Base-by-base conservation (phyloP, 2,888 invertebrate genomes). In the Eudemis profundana region DNA sequence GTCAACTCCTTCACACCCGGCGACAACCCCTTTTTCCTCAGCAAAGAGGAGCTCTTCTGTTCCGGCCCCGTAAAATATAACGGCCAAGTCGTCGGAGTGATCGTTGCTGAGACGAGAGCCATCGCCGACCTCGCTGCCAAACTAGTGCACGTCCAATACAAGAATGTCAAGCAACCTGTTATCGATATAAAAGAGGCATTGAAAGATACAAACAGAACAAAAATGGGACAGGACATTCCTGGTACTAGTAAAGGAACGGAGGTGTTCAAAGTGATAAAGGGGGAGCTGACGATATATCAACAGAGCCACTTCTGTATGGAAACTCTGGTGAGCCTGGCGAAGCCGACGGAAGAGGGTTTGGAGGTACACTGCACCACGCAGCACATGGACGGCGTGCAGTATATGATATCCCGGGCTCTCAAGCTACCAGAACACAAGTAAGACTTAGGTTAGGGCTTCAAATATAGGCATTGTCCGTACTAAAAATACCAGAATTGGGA, bases 261-360 rank as follows among this genome's bases (percentile, higher is more conserved):
- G 66, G 72, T 89, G 1, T 81, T 76, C 10, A 88, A 93, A 66
- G 69, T 78, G 8, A 87, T 93, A 14, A 80, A 74, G 69, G 95
- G 95, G 0, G 85, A 77, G 0, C 88, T 93, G 56, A 83, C 90
- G 44, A 81, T 93, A 66, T 93, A 93, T 23, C 79, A 89, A 12
- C 96, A 96, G 75, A 95, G 95, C 75, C 96, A 96, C 79, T 95
- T 93, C 72, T 92, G 93, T 10, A 95, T 96, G 94, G 96, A 96
- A 81, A 94, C 94, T 0, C 93, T 95, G 56, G 90, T 89, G 1
- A 94, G 94, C 73, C 87, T 94, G 0, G 93, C 93, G 15, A 79
- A 93, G n/a, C 96, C 96, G 0, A 89, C 86, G 4, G 96, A 96
- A 76, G 95, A 95, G 76, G 95, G 95, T 1, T 79, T 96, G 69